Conservation (phyloP, 2,888 invertebrate species). For the Pristionchus japonicus region DNA sequence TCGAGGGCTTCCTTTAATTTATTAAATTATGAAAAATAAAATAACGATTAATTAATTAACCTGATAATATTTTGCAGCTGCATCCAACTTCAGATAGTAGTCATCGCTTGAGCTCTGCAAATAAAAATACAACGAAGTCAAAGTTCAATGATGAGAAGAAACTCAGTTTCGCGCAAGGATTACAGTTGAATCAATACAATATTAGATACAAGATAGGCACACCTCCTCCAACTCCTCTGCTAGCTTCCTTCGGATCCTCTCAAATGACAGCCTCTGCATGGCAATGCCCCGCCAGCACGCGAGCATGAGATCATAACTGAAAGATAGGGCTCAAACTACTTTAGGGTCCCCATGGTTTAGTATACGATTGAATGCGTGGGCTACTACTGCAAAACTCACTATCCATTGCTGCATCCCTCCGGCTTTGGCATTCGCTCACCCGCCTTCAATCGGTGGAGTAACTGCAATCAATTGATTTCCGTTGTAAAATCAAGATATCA, state of each 20-base stretch:
- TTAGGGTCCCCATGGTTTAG: too few species aligned
- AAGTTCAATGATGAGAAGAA: neutral
- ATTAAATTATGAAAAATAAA: neutral
- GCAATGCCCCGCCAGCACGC: neutral
- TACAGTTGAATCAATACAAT: neutral
- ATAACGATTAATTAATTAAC: neutral
- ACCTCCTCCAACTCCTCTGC: neutral
- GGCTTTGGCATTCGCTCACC: conserved; percentile 19
- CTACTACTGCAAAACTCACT: too few species aligned
- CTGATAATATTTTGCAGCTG: conserved; percentile 7
- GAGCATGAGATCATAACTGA: neutral
- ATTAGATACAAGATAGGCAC: neutral
- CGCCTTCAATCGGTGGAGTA: neutral
- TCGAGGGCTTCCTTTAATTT: neutral
- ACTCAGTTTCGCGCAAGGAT: too few species aligned
- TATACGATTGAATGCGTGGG: too few species aligned
- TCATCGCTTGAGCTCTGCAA: neutral
- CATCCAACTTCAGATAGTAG: conserved; percentile 7
- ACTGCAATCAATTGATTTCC: neutral
- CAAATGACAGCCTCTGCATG: neutral
- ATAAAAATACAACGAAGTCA: too few species aligned
- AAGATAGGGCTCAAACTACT: neutral
- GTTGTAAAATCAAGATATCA: too few species aligned
- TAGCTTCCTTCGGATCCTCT: neutral
- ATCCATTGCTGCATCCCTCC: neutral